These are phyloP conservation scores for Diachasma alloeum DNA, from an alignment of 1,140 invertebrate species.

Conservation along the genomic window DNA sequence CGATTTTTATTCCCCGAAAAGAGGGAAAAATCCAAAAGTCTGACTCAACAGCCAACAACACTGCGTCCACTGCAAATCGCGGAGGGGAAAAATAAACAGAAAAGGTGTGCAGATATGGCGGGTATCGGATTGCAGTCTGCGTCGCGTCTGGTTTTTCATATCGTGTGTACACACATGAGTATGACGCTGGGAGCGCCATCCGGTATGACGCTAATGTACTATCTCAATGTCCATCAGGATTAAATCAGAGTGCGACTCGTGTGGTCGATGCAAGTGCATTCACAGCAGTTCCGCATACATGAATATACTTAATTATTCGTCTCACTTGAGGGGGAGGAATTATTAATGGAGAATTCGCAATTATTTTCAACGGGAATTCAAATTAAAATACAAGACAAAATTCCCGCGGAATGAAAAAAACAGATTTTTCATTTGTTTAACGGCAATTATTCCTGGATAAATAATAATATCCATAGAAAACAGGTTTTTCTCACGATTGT, in stretches of 20 bases:
- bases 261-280: neutral
- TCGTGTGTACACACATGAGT: neutral
- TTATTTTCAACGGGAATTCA: no score
- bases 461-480: no score
- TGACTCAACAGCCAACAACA: neutral
- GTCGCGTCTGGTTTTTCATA: neutral
- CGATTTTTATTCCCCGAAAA: neutral
- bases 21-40: neutral
- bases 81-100: neutral
- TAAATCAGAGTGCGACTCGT: neutral
- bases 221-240: neutral
- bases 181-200: neutral
- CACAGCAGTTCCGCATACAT: neutral
- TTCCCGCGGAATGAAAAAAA: no score
- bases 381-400: no score
- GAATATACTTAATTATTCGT: neutral
- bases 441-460: no score
- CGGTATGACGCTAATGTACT: neutral
- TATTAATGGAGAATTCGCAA: no score
- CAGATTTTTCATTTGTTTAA: no score
- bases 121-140: neutral
- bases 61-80: neutral
- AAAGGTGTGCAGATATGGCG: neutral
- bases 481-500: no score
- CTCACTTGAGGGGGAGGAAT: no score